Conservation (phyloP, 2,113 vertebrate species). For the Archilochus colubris region DNA sequence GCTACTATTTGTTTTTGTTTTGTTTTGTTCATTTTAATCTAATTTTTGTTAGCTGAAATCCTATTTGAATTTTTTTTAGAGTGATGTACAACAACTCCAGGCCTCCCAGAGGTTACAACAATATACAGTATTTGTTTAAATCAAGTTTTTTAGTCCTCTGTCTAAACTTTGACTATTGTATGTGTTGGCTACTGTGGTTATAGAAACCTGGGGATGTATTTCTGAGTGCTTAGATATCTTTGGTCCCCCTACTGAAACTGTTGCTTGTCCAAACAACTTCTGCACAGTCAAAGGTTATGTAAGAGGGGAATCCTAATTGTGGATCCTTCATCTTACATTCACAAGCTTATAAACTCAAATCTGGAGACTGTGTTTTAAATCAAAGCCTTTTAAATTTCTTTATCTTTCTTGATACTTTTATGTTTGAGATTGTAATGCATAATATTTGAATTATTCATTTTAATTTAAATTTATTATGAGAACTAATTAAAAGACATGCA, state of each 20-base stretch:
- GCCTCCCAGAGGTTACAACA: background rate
- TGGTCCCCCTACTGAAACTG: background rate
- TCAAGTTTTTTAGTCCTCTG: background rate
- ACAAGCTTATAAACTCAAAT: background rate
- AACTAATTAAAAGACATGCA: constrained; percentile 56
- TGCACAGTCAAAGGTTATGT: background rate
- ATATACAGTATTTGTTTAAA: background rate
- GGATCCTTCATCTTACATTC: background rate
- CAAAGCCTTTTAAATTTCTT: constrained; percentile 38
- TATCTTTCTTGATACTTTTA: constrained; percentile 49
- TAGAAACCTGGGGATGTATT: background rate
- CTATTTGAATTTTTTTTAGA: background rate
- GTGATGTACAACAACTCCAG: background rate
- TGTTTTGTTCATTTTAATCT: background rate
- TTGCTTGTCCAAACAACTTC: background rate
- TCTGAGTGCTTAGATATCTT: background rate
- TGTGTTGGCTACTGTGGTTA: background rate
- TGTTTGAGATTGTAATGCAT: constrained; percentile 45
- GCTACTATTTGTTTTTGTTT: accelerated
- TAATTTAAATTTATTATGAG: constrained; percentile 59
- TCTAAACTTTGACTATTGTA: background rate
- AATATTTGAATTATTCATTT: constrained; percentile 68
- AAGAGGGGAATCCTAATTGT: background rate
- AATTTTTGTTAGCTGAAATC: background rate
- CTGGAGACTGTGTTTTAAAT: background rate